phyloP scores from a whole-genome alignment of 92 coral and sea anemone species.

The Siderastrea radians region DNA sequence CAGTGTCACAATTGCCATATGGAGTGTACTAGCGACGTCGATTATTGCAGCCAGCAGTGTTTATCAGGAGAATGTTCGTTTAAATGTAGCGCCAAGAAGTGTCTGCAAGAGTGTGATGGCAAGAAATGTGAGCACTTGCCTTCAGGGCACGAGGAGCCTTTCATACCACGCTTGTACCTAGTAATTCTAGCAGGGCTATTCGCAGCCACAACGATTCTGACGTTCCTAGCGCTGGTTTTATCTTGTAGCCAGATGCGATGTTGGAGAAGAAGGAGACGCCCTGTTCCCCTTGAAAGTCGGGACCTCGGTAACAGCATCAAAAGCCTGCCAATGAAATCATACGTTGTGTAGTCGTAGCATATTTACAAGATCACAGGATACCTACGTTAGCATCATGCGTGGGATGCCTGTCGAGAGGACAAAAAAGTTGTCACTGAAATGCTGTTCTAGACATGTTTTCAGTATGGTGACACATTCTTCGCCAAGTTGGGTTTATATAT shows the following conservation, averaged over 20 bases:
- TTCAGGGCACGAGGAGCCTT: slow-evolving; percentile 41
- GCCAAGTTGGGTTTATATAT: neutral
- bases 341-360: slow-evolving; percentile 8
- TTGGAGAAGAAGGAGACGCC: slow-evolving; percentile 3
- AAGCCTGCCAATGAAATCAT: slow-evolving; percentile 17
- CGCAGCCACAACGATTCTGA: slow-evolving; percentile 57
- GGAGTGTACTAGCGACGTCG: slow-evolving; percentile 90
- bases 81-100: slow-evolving; percentile 73
- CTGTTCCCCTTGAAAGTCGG: neutral
- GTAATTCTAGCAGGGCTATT: slow-evolving; percentile 69
- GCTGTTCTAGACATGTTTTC: neutral
- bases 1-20: slow-evolving; percentile 86
- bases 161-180: slow-evolving; percentile 52
- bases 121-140: slow-evolving; percentile 49
- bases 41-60: slow-evolving; percentile 86
- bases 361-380: neutral
- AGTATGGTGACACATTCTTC: too few relatives aligned
- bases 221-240: slow-evolving; percentile 42
- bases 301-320: neutral
- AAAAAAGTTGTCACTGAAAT: neutral
- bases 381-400: neutral
- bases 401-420: neutral
- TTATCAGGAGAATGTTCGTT: slow-evolving; percentile 77
- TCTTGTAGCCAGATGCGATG: slow-evolving; percentile 31
- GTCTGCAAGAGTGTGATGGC: slow-evolving; percentile 59